Conservation (phyloP, 2,888 invertebrate genomes). For the Netelia inedita region DNA sequence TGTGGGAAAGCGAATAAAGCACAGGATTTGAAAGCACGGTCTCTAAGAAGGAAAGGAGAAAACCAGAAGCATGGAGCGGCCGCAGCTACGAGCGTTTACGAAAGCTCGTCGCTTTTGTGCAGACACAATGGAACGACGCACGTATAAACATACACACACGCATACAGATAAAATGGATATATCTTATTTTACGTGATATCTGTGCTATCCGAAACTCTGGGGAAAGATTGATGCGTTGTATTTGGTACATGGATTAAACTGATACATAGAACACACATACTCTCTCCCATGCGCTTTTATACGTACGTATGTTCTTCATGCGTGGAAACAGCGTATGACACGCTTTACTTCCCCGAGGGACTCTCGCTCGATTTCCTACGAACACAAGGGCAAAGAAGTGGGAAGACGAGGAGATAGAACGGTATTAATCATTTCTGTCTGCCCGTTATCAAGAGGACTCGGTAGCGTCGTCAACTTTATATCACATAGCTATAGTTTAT, state of each 20-base stretch:
- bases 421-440: not conserved
- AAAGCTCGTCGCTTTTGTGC: constrained; percentile 48
- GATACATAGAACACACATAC: constrained; percentile 3
- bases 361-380: constrained; percentile 24
- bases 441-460: not conserved
- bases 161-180: constrained; percentile 3
- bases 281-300: not conserved
- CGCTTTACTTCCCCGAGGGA: constrained; percentile 30
- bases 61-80: not conserved
- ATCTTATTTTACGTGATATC: constrained; percentile 42
- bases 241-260: constrained; percentile 11
- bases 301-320: not conserved
- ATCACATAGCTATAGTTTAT: not conserved
- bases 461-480: constrained; percentile 3
- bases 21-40: constrained; percentile 13
- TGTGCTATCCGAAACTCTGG: constrained; percentile 28
- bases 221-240: constrained; percentile 45
- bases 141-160: not conserved
- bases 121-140: constrained; percentile 1
- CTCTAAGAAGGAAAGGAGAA: constrained; percentile 4
- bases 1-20: constrained; percentile 26
- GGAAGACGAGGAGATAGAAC: not conserved
- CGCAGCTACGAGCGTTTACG: constrained; percentile 37
- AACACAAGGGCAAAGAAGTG: constrained; percentile 23
- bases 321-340: constrained; percentile 11